Percentiles rank a stretch among this genome's conserved stretches.
phyloP scores from a whole-genome alignment of 2,797 vertebrate genomes.

The Gorsachius magnificus region DNA sequence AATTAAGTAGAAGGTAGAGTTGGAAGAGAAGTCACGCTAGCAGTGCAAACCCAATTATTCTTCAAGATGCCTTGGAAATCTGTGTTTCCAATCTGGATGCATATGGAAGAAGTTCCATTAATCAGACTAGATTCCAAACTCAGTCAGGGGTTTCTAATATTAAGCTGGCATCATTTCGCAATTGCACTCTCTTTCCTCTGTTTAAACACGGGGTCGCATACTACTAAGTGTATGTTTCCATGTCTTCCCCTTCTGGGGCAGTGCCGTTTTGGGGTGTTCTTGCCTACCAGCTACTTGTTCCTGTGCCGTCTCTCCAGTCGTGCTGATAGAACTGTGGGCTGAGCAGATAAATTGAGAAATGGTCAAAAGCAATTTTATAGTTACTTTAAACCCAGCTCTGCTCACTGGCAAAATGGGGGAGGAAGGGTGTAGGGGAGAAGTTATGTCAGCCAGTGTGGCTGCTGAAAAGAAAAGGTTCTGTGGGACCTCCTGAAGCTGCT shows the following conservation, averaged over 20 bases:
- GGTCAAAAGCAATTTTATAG: not conserved
- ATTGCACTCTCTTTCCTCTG: not conserved
- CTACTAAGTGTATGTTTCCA: not conserved
- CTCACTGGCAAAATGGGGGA: not conserved
- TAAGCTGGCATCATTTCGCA: not conserved
- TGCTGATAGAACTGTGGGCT: not conserved
- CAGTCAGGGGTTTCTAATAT: not conserved
- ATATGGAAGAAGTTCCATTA: not conserved
- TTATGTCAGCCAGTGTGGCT: not conserved
- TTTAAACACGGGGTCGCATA: not conserved
- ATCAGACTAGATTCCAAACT: not conserved
- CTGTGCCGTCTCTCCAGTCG: not conserved
- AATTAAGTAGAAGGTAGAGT: not conserved
- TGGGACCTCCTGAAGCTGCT: not conserved
- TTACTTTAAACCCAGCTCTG: not conserved
- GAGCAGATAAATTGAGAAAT: not conserved
- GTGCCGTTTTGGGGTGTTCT: accelerated
- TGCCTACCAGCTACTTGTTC: not conserved
- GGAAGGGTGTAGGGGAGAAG: not conserved
- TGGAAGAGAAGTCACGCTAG: not conserved
- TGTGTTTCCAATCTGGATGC: not conserved
- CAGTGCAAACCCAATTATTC: constrained; percentile 3
- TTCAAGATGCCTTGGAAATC: constrained; percentile 4
- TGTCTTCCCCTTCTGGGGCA: not conserved
- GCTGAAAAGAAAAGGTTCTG: not conserved